Evolutionary conservation across 2,113 vertebrate genomes (phyloP).

Genomic region (Crotalus horridus): DNA sequence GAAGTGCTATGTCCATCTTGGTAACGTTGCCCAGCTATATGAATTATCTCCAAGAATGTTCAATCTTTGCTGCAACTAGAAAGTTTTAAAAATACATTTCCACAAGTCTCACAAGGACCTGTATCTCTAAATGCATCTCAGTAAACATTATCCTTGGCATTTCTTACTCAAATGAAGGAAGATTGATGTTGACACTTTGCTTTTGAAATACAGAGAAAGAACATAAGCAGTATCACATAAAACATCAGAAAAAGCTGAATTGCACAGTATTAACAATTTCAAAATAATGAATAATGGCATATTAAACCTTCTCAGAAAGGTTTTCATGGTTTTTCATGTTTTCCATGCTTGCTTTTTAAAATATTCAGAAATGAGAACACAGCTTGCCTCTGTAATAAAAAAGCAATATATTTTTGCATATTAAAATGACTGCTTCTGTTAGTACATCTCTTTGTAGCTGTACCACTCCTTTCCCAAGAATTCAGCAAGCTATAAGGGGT

Average conservation of each 20-base stretch:
- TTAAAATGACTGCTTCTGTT: neutral
- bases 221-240: neutral
- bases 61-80: neutral
- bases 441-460: neutral
- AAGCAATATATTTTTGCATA: neutral
- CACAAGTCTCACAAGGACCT: neutral
- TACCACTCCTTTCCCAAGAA: neutral
- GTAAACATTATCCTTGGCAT: neutral
- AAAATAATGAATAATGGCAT: conserved; percentile 4
- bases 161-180: neutral
- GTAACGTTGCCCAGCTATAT: conserved; percentile 11
- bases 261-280: neutral
- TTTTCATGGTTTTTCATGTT: neutral
- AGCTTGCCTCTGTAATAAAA: neutral
- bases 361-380: neutral
- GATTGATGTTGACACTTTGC: conserved; percentile 13
- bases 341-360: conserved; percentile 2
- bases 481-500: neutral
- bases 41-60: neutral
- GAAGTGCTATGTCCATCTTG: conserved; percentile 34
- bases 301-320: neutral
- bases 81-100: neutral
- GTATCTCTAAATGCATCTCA: conserved; percentile 5
- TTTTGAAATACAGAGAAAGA: conserved; percentile 1
- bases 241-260: neutral